Base-by-base conservation (phyloP, 2,113 vertebrate genomes). In the Microtus richardsoni region DNA sequence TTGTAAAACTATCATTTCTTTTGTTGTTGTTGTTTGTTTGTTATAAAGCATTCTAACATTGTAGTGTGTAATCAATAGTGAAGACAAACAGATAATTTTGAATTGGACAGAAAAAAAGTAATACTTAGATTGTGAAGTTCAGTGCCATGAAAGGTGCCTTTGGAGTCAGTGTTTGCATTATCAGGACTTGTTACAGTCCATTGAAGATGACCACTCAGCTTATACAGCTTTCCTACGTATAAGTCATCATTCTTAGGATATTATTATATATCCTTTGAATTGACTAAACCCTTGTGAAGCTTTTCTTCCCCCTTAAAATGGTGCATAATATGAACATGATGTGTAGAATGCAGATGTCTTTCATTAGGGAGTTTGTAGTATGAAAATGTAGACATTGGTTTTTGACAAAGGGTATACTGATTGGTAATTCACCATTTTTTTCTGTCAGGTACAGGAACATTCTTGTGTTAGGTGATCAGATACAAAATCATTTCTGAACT, bases 241-340 rank as follows among this genome's bases (percentile, higher is more conserved):
- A 97, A 96, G 88, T 97, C 71, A 78, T 17, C 26, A 75, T 96
- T 97, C 93, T 91, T 91, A 78, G 96, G 97, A 85, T 98, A 88
- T 97, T 91, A 30, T 79, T 91, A 52, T 85, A 73, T 97, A 88
- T 97, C 94, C 97, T 97, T 88, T 95, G 95, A 94, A 74, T 86
- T 96, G 95, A 96, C 88, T 92, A 93, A 95, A 96, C 86, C 94
- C 97, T 94, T 97, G 94, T 97, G 97, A 97, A 95, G 44, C 90
- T 96, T 96, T 98, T 94, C 92, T 74, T 96, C 52, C 80, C 92
- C 85, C 85, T 96, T 85, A 95, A 96, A 97, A 97, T 97, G 97
- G 96, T 97, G 97, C 97, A 97, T 96, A 97, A 96, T 96, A 96
- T 92, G 95, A 97, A 98, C 96, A 96, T 96, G 95, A 93, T 78